Conservation (phyloP, 2,888 invertebrate genomes). For the Cryptophagus acutangulus region DNA sequence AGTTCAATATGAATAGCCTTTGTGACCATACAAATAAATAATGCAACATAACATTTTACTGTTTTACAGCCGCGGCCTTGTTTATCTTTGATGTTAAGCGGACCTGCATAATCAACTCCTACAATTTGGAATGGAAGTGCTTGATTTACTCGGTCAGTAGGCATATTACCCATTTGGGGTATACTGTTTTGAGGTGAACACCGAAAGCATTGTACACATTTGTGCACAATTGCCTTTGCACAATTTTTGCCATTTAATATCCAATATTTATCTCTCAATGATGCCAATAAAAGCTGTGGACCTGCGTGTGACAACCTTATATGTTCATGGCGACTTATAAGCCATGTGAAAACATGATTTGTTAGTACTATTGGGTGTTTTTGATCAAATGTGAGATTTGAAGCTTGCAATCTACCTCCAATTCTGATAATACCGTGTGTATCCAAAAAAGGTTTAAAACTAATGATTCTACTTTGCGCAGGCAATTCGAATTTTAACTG, state of each 20-base stretch:
- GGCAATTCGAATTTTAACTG: too few species aligned
- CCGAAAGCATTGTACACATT: constrained; percentile 9
- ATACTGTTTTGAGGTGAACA: background rate
- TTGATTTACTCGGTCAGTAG: background rate
- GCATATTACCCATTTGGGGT: constrained; percentile 11
- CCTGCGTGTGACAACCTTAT: constrained; percentile 5
- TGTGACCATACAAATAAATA: background rate
- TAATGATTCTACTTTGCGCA: background rate
- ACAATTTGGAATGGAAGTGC: background rate
- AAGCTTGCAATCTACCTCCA: constrained; percentile 6
- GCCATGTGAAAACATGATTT: background rate
- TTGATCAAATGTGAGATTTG: background rate
- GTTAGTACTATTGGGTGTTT: constrained; percentile 10
- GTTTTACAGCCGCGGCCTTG: background rate
- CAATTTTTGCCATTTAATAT: background rate
- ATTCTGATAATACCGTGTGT: constrained; percentile 6
- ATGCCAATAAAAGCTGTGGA: background rate
- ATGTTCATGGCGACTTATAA: constrained; percentile 5
- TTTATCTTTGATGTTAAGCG: background rate
- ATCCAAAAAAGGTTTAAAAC: constrained; percentile 12
- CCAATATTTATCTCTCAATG: constrained; percentile 12
- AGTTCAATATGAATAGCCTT: background rate
- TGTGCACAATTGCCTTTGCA: constrained; percentile 2
- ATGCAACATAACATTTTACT: background rate
- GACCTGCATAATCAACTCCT: background rate